phyloP scores from a whole-genome alignment of 2,113 vertebrate genomes.

The Alethe diademata region DNA sequence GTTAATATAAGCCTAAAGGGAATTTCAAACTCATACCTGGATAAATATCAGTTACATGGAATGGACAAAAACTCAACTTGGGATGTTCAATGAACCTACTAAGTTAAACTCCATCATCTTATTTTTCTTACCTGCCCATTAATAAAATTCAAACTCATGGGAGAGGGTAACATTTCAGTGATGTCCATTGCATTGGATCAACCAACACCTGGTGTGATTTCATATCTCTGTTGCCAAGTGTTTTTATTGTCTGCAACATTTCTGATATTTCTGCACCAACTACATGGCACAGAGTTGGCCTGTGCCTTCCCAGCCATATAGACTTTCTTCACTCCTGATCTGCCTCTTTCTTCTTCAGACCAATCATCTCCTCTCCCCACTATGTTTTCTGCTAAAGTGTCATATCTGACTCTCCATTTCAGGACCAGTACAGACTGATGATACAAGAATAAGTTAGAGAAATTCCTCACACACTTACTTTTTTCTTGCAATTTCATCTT shows the following conservation, averaged over 20 bases:
- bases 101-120: background rate
- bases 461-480: background rate
- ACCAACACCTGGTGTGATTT: background rate
- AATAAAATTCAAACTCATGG: background rate
- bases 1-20: background rate
- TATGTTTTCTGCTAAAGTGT: background rate
- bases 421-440: background rate
- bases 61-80: background rate
- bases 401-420: rapidly evolving
- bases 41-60: background rate
- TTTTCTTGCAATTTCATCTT: background rate
- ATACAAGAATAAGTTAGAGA: background rate
- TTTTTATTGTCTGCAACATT: background rate
- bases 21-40: background rate
- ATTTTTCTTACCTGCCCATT: background rate
- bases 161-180: background rate
- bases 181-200: background rate
- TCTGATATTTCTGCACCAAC: background rate
- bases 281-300: background rate
- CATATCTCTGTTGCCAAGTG: background rate
- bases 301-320: background rate
- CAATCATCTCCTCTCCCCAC: background rate
- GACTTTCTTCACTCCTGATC: background rate
- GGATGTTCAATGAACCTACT: background rate
- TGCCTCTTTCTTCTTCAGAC: background rate